Conservation (phyloP, 1,140 invertebrate species). For the Danaus plexippus region DNA sequence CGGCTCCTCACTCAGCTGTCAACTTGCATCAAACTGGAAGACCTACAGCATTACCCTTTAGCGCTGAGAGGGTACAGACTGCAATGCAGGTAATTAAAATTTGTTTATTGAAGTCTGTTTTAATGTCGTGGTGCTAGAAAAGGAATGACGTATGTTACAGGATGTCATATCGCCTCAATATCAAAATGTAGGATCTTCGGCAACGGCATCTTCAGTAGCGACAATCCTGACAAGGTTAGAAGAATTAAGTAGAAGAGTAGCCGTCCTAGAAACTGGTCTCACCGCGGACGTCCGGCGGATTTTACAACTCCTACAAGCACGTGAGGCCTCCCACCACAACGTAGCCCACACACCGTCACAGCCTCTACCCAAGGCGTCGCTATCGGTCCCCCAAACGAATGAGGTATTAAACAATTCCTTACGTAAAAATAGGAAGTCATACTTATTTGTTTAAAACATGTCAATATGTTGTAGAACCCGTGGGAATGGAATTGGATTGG, state of each 20-base stretch:
- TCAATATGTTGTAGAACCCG: conserved; percentile 27
- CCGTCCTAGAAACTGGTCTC: conserved; percentile 76
- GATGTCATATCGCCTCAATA: conserved; percentile 61
- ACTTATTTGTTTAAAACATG: neutral
- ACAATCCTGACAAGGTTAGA: conserved; percentile 73
- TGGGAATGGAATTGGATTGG: conserved; percentile 64
- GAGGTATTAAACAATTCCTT: conserved; percentile 29
- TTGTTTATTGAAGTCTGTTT: too few relatives aligned
- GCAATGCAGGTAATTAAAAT: conserved; percentile 33
- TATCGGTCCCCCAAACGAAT: conserved; percentile 55
- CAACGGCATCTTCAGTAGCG: conserved; percentile 43
- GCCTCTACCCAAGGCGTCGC: conserved; percentile 57
- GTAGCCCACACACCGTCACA: conserved; percentile 47
- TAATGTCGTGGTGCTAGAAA: too few relatives aligned
- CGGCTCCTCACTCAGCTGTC: conserved; percentile 64
- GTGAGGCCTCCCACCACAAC: conserved; percentile 65
- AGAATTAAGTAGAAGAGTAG: conserved; percentile 75
- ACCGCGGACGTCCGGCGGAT: conserved; percentile 78
- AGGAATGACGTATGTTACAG: conserved; percentile 22
- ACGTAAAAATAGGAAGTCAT: too few relatives aligned
- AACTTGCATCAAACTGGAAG: conserved; percentile 58
- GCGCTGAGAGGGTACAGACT: conserved; percentile 43
- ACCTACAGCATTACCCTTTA: conserved; percentile 46
- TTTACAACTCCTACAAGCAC: conserved; percentile 75
- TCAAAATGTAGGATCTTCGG: conserved; percentile 56